Base-by-base conservation (phyloP, 2,797 vertebrate species). In the Furcifer pardalis region DNA sequence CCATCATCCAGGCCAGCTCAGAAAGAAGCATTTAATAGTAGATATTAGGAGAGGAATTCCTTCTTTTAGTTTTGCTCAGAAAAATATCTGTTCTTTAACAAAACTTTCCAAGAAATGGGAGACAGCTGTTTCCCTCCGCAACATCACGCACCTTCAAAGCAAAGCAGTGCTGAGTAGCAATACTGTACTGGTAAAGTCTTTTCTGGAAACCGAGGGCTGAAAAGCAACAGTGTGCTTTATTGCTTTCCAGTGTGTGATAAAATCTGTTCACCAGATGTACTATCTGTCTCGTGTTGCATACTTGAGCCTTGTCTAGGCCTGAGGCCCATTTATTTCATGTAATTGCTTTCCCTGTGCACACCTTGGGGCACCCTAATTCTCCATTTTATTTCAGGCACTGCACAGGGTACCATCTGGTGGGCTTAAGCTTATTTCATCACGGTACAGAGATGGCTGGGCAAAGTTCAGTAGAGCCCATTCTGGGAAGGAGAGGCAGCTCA, bases 281-380 rank as follows among this genome's bases (percentile, higher is more conserved):
- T 95, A 95, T 96, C 96, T 96, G 95, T 96, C 96, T 93, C 94
- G 95, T 95, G 95, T 96, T 94, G 97, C 96, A 97, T 97, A 96
- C 93, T 95, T 95, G 96, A 96, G 96, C 96, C 96, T 97, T 96
- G 96, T 97, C 94, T 94, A 97, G 97, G 97, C 97, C 96, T 93
- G 96, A 97, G 97, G 97, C 97, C 97, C 98, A 98, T 99, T 98
- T 98, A 98, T 98, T 98, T 98, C 97, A 96, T 98, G 97, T 98
- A 99, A 98, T 98, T 98, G 97, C 97, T 97, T 96, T 98, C 97
- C 97, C 96, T 97, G 96, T 97, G 96, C 97, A 97, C 98, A 98
- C 98, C 97, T 98, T 96, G 95, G 97, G 98, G 97, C 97, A 96
- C 97, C 97, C 96, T 98, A 98, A 98, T 98, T 98, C 97, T 97